Conservation (phyloP, 2,888 invertebrate genomes). For the Leptopilina syphax region DNA sequence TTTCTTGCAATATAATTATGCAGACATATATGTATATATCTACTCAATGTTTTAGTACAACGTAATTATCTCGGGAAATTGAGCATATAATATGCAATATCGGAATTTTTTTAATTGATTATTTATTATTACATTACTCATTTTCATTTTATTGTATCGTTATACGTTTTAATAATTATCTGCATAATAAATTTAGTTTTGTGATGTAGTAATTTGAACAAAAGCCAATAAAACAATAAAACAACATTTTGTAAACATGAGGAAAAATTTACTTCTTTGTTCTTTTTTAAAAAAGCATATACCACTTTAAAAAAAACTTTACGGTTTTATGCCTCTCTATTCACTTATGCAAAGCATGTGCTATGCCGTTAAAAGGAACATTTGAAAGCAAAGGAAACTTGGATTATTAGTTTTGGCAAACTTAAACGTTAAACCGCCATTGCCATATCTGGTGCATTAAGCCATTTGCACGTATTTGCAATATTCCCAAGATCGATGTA, state of each 20-base stretch:
- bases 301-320: slow-evolving; percentile 23
- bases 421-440: neutral
- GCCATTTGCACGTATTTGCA: slow-evolving; percentile 32
- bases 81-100: too few species aligned
- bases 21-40: neutral
- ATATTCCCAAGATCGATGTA: neutral
- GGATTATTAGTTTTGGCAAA: slow-evolving; percentile 37
- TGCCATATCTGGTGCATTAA: slow-evolving; percentile 17
- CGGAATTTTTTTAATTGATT: too few species aligned
- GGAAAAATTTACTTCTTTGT: neutral
- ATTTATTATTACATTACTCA: too few species aligned
- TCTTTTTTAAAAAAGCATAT: neutral
- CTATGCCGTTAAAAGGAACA: slow-evolving; percentile 16
- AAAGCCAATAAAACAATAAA: too few species aligned
- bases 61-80: too few species aligned
- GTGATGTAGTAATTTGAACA: neutral
- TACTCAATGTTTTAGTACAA: neutral
- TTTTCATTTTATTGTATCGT: too few species aligned
- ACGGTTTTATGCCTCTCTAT: neutral
- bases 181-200: neutral
- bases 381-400: slow-evolving; percentile 32
- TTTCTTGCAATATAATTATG: neutral
- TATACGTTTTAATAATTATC: too few species aligned
- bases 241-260: neutral
- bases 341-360: slow-evolving; percentile 33